These are phyloP conservation scores for Cephus cinctus DNA, from an alignment of 1,140 invertebrate genomes.

Conservation along the genomic window DNA sequence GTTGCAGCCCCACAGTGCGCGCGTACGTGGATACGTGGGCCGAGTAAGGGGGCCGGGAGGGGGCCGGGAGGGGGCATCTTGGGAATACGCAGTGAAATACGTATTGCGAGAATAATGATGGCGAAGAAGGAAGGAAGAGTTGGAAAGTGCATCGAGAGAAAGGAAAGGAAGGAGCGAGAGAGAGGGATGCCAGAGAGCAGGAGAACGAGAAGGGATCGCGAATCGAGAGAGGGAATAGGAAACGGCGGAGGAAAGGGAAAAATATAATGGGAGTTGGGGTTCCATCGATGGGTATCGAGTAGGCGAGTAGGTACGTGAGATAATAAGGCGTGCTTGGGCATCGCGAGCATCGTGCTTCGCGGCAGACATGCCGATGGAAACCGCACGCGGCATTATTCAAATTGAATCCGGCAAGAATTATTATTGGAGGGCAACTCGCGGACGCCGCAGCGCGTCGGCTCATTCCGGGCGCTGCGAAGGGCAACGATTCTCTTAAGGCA, in stretches of 20 bases:
- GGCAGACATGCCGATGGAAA: constrained; percentile 45
- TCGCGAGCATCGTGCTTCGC: too few relatives aligned
- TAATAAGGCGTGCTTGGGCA: constrained; percentile 50
- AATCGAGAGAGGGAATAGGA: constrained; percentile 9
- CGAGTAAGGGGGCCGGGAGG: too few relatives aligned
- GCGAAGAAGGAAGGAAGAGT: constrained; percentile 21
- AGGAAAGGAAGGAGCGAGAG: not conserved
- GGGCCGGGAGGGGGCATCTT: too few relatives aligned
- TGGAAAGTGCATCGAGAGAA: constrained; percentile 5
- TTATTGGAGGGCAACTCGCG: constrained; percentile 46
- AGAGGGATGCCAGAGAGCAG: constrained; percentile 11
- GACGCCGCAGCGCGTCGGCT: constrained; percentile 32
- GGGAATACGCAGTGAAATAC: constrained; percentile 23
- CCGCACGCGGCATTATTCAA: constrained; percentile 55
- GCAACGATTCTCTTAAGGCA: too few relatives aligned
- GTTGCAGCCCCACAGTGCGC: too few relatives aligned
- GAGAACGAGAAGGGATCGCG: constrained; percentile 4
- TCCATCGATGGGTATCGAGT: constrained; percentile 10
- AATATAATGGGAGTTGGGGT: not conserved
- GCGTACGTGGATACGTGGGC: not conserved
- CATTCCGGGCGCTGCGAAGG: constrained; percentile 41
- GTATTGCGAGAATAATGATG: constrained; percentile 27
- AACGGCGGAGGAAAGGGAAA: not conserved
- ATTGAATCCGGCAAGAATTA: constrained; percentile 55
- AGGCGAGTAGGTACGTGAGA: constrained; percentile 29